Evolutionary conservation across 1,140 invertebrate genomes (phyloP), one percentile per base, ranked within the genome.

Genomic region (Berghia stephanieae): DNA sequence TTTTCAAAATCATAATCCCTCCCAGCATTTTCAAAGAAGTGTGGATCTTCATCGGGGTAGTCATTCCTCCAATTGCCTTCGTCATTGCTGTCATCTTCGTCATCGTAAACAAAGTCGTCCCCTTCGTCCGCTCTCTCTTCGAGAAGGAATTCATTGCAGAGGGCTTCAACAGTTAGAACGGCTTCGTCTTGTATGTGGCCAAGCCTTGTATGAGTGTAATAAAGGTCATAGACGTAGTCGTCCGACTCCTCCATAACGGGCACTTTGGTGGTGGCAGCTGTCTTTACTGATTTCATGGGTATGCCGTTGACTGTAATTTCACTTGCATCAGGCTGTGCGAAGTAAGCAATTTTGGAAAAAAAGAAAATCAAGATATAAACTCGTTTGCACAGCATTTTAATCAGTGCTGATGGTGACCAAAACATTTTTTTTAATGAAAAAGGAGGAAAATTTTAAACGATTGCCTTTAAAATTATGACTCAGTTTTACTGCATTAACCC

Each of bases 21-120:
- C 42, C 81, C 78, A 16, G 81, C 80, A 76, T 85, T 83, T 31
- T 86, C 81, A 75, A 79, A 80, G 34, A 82, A 83, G 21, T 81
- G 77, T 27, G 86, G 86, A 78, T 88, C 86, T 78, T 87, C 85
- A 77, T 88, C 86, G 10, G 88, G 88, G 74, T 88, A 89, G 78
- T 88, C 87, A 82, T 88, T 88, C 68, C 88, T 86, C 87, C 87
- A 89, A 80, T 89, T 89, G 60, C 68, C 78, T 67, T 89, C 88
- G 66, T 85, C 87, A 80, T 89, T 88, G 71, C 84, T 85, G 74
- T 88, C 86, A 79, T 88, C 86, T 52, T 86, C 85, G 72, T 87
- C 86, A 75, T 89, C 85, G 43, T 80, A 83, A 57, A 86, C 86
- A 13, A 83, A 74, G 13, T 85, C 81, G n/a, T n/a, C n/a, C n/a